Evolutionary conservation across 2,113 vertebrate genomes (phyloP).

Genomic region (Platichthys flesus): DNA sequence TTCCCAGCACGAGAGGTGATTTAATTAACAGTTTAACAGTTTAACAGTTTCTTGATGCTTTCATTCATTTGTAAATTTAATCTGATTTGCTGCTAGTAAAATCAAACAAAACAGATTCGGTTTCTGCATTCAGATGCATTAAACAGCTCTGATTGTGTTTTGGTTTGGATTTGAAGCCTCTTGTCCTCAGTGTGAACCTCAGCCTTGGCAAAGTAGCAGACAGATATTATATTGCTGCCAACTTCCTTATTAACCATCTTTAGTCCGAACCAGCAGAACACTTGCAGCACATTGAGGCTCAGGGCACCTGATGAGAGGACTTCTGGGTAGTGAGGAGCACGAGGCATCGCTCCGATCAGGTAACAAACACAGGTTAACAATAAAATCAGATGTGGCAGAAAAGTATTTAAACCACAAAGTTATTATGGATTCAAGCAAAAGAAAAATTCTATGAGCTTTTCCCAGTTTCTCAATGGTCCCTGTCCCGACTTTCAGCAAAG

Average conservation of each 20-base stretch:
- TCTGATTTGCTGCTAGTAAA: not conserved
- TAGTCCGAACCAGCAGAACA: constrained; percentile 50
- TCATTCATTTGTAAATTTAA: not conserved
- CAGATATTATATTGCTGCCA: constrained; percentile 56
- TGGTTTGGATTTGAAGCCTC: constrained; percentile 40
- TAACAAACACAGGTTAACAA: constrained; percentile 56
- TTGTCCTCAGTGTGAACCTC: constrained; percentile 61
- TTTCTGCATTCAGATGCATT: not conserved
- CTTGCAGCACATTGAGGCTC: constrained; percentile 50
- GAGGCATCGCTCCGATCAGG: constrained; percentile 49
- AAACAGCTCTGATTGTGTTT: constrained; percentile 14
- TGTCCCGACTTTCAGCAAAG: not conserved
- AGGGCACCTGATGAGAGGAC: constrained; percentile 43
- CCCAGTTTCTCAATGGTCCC: not conserved
- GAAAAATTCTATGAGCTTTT: not conserved
- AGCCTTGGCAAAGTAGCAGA: constrained; percentile 53
- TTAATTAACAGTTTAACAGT: too few relatives aligned
- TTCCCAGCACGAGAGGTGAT: too few relatives aligned
- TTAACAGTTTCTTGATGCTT: too few relatives aligned
- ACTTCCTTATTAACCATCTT: constrained; percentile 70
- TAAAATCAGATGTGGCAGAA: constrained; percentile 48
- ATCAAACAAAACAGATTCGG: not conserved
- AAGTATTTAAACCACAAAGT: constrained; percentile 3
- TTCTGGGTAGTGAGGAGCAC: constrained; percentile 32
- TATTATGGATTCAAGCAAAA: not conserved